Base-by-base conservation (phyloP, 2,888 invertebrate species). In the Troilus luridus region DNA sequence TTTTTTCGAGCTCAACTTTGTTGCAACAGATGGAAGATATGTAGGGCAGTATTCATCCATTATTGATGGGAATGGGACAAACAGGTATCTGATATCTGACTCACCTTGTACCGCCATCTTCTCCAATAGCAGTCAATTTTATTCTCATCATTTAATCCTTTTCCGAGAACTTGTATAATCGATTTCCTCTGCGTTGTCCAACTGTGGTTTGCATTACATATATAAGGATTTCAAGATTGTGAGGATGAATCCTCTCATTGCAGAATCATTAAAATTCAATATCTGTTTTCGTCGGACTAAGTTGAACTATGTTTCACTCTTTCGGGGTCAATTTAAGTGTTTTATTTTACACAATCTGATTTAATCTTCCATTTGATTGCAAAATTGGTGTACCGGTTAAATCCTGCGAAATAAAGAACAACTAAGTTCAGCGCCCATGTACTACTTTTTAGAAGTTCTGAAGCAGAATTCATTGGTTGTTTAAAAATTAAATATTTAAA, bases 11-110 rank as follows among this genome's bases (percentile, higher is more conserved):
- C 6, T 41, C 27, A 77, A 77, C 24, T 77, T 41, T 41, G 72
- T 77, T 77, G 72, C 7, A 27, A 7, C 17, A 77, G 17, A 7
- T 17, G 27, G 17, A 14, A 77, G 72, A 41, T 77, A 77, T 77
- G 9, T 77, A 77, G 72, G 72, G 72, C 72, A 77, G 72, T 27
- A 77, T 41, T 77, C 72, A 77, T 77, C 72, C 72, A 77, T 77
- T 77, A 77, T 77, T 77, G 72, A 77, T 77, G 72, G 14, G 27
- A 77, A 77, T 72, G 12, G 8, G 72, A 41, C 72, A 41, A 77
- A 77, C 72, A 77, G 72, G 72, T 77, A 77, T 77, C n/a, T 77
- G 27, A 41, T 77, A 77, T 77, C n/a, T 77, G 72, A 41, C 72
- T 77, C 72, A 77, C 17, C 27, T 77, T 10, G 27, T 77, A 19